Base-by-base conservation (phyloP, 2,113 vertebrate genomes). In the Bolborhynchus lineola region DNA sequence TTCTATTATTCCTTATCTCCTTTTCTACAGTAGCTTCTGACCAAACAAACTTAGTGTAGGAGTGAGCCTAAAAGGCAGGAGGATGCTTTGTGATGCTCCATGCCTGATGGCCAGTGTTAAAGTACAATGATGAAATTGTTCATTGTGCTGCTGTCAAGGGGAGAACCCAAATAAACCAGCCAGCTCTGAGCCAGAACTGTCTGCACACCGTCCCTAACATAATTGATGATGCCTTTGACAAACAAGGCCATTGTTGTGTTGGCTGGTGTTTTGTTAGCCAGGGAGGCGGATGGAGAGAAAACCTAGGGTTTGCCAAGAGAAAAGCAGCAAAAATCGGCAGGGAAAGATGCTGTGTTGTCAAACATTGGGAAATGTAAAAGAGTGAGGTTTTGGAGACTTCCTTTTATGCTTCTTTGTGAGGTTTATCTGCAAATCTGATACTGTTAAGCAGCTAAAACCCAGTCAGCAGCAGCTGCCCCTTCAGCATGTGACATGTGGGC, bases 151-250 rank as follows among this genome's bases (percentile, higher is more conserved):
- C 53, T 91, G 74, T 70, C 70, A 77, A 89, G 41, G 77, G 77
- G 41, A 85, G 67, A 96, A 82, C 78, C 53, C 60, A 91, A 91
- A 96, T 49, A 81, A 90, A 89, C 41, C 28, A 33, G 74, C 70
- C 77, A 50, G 57, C 77, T 85, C 88, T 67, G 77, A 88, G 83
- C 70, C 92, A 95, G 81, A 96, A 93, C 89, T 94, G 96, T 97
- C 95, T 94, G 93, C 93, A 96, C 95, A 96, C 95, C n/a, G 86
- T 96, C 91, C 81, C 88, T 91, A 96, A 94, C 83, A 93, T 89
- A 96, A 96, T 64, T 94, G 90, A 96, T 94, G 94, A 90, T 88
- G 96, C 90, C 90, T 96, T 96, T 92, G 81, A 96, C 74, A 96
- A 96, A 96, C 84, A 94, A 95, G 82, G 81, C 77, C 77, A 95